Conservation (phyloP, 2,888 invertebrate species). For the Aleiodes leptofemur region DNA sequence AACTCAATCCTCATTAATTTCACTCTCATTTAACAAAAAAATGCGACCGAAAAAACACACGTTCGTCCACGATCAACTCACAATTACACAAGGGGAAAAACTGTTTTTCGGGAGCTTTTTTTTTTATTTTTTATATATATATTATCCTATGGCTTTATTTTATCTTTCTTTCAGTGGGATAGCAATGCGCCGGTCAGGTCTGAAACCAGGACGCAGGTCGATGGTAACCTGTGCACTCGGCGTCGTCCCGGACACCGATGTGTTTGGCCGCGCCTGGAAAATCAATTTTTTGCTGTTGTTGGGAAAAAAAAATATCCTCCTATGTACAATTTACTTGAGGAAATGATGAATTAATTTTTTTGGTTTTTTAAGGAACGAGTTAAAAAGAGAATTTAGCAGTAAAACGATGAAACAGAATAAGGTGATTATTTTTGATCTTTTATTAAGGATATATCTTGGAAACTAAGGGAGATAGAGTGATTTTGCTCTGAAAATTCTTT, state of each 20-base stretch:
- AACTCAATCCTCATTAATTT: constrained; percentile 58
- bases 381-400: too few relatives aligned
- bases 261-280: constrained; percentile 57
- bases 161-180: constrained; percentile 25
- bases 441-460: too few relatives aligned
- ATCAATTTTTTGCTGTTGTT: constrained; percentile 52
- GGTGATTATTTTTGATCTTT: too few relatives aligned
- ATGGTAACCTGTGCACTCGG: constrained; percentile 56
- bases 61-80: too few relatives aligned
- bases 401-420: too few relatives aligned
- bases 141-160: constrained; percentile 20
- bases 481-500: too few relatives aligned
- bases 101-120: neutral
- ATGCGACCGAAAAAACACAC: too few relatives aligned
- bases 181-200: constrained; percentile 49
- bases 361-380: too few relatives aligned
- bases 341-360: too few relatives aligned
- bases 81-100: neutral
- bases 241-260: constrained; percentile 55
- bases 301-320: constrained; percentile 25
- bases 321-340: neutral
- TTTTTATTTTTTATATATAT: neutral
- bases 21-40: neutral
- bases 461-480: too few relatives aligned
- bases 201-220: constrained; percentile 57